phyloP scores from a whole-genome alignment of 2,797 vertebrate species.

The Hoplostethus mediterraneus region DNA sequence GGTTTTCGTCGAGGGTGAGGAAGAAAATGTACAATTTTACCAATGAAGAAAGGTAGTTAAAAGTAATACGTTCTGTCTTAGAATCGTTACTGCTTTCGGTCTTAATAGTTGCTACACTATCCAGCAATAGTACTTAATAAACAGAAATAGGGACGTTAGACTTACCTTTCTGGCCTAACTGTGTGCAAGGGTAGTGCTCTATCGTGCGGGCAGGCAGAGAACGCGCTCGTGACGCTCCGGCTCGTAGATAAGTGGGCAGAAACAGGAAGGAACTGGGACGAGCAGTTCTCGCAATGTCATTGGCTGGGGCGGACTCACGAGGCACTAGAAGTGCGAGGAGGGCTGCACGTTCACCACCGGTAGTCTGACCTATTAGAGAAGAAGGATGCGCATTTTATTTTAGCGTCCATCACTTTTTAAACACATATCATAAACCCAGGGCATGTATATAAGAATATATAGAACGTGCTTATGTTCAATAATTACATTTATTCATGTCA shows the following conservation, averaged over 20 bases:
- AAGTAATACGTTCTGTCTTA: not conserved
- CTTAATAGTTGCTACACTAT: accelerated
- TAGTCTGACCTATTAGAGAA: slow-evolving; percentile 11
- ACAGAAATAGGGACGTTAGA: slow-evolving; percentile 5
- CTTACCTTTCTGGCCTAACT: slow-evolving; percentile 79
- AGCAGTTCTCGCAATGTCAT: slow-evolving; percentile 51
- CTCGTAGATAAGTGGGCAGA: slow-evolving; percentile 65
- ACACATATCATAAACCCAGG: accelerated
- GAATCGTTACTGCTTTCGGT: accelerated
- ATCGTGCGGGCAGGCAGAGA: slow-evolving; percentile 71
- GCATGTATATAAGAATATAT: no score
- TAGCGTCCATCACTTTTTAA: not conserved
- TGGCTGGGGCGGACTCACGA: slow-evolving; percentile 72
- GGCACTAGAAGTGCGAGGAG: slow-evolving; percentile 50
- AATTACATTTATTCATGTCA: not conserved
- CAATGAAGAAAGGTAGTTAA: not conserved
- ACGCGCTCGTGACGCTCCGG: slow-evolving; percentile 64
- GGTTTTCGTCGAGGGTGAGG: slow-evolving; percentile 18
- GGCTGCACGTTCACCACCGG: slow-evolving; percentile 71
- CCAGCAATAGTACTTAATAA: accelerated
- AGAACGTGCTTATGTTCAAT: not conserved
- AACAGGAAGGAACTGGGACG: slow-evolving; percentile 64
- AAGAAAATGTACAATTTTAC: slow-evolving; percentile 1
- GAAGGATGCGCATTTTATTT: slow-evolving; percentile 29
- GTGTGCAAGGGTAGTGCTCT: slow-evolving; percentile 77